Evolutionary conservation across 2,888 invertebrate genomes (phyloP), one percentile per base, ranked within the genome.

Genomic region (Ectropis crepuscularia): DNA sequence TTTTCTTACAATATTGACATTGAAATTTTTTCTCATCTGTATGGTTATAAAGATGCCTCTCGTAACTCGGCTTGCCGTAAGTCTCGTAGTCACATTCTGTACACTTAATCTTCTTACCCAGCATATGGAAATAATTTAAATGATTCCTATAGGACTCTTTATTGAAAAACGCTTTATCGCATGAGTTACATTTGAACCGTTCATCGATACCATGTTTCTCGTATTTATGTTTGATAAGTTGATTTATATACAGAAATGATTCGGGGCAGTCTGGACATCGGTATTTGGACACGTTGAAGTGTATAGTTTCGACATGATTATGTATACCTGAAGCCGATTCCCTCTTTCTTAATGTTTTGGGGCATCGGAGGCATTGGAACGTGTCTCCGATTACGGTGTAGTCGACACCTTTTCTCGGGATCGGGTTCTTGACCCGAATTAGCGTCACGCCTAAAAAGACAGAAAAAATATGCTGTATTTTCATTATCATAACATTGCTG

Each of bases 91-190:
- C 66, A 36, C 74, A 70, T 5, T 70, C 58, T 0, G 70, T 63
- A 64, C 92, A 93, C 54, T 81, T 39, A 37, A 50, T 9, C 11
- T 9, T 51, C 0, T 12, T 2, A 9, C 55, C 61, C 9, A 60
- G 16, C 38, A 39, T 62, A 16, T 48, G 48, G 10, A 36, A 48
- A 5, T 16, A 6, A 10, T 28, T 16, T 5, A 7, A 8, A 36
- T 48, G 48, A 28, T 10, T 12, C 7, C 36, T 48, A 5, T 36
- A 16, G n/a, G 36, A 10, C 6, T 9, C 36, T 5, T 9, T 12
- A 16, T 48, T 36, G 10, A 10, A 48, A n/a, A 48, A 48, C 0
- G 6, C 6, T 36, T 61, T 66, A 2, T 57, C 57, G 54, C 71
- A 71, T 0, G 55, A 54, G 0, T 62, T 48, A 57, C 69, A 71